phyloP scores from a whole-genome alignment of 2,888 invertebrate species.

The Standfussiana lucernea region DNA sequence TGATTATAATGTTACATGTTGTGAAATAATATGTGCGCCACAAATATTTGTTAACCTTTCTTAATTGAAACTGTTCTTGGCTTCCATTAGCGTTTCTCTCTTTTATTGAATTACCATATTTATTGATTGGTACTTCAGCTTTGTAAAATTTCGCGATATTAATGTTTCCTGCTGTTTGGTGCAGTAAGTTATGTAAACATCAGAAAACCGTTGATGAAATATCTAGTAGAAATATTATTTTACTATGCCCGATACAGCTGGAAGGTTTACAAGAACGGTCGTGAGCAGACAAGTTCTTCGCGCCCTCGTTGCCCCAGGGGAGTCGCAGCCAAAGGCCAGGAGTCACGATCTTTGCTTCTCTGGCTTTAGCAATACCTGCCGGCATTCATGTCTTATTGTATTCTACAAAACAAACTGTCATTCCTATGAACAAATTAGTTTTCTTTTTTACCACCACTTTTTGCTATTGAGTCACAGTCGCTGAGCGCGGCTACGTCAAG shows the following conservation, averaged over 20 bases:
- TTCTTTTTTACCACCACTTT: constrained; percentile 54
- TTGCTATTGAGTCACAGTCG: constrained; percentile 60
- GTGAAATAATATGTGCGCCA: constrained; percentile 76
- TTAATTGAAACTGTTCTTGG: constrained; percentile 65
- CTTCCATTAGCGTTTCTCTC: constrained; percentile 52
- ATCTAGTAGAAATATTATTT: constrained; percentile 7
- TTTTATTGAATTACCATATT: constrained; percentile 57
- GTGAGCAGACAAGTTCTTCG: constrained; percentile 75
- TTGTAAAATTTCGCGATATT: constrained; percentile 35
- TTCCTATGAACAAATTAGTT: constrained; percentile 64
- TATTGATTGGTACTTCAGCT: constrained; percentile 36
- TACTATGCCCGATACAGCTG: constrained; percentile 28
- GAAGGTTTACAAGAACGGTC: constrained; percentile 66
- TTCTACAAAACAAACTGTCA: constrained; percentile 52
- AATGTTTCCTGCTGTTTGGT: constrained; percentile 7
- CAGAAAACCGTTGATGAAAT: constrained; percentile 20
- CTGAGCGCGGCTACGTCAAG: constrained; percentile 54
- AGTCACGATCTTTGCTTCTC: constrained; percentile 78
- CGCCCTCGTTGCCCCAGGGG: constrained; percentile 72
- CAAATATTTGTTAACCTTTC: constrained; percentile 71
- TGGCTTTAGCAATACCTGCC: constrained; percentile 70
- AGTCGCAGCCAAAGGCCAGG: constrained; percentile 79
- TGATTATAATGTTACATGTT: constrained; percentile 77
- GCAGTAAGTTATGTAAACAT: constrained; percentile 9
- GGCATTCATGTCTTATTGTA: constrained; percentile 68